These are phyloP conservation scores for Vulpes ferrilata DNA, from an alignment of 2,113 vertebrate species.

Conservation along the genomic window DNA sequence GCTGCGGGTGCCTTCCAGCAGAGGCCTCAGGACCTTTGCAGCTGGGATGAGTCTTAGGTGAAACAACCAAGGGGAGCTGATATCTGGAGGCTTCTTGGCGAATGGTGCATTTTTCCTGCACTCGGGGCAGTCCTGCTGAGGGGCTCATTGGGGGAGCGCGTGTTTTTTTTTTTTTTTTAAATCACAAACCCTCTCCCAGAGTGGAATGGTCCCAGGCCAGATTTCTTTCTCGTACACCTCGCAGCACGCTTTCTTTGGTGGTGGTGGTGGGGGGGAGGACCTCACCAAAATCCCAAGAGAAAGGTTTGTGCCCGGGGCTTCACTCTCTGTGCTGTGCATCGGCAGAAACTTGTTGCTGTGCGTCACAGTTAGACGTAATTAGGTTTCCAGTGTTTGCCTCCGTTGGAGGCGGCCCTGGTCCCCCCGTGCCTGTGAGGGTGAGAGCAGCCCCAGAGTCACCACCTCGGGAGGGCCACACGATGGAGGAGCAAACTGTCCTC, in stretches of 20 bases:
- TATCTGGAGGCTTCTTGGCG: not conserved
- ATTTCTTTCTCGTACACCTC: too few species aligned
- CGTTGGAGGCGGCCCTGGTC: slow-evolving; percentile 18
- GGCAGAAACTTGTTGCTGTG: not conserved
- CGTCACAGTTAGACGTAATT: slow-evolving; percentile 24
- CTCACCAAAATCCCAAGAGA: not conserved
- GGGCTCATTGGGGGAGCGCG: not conserved
- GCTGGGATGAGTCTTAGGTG: not conserved
- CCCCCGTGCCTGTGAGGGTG: slow-evolving; percentile 1
- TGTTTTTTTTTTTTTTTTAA: not conserved
- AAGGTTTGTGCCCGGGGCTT: not conserved
- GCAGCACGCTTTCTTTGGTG: too few species aligned
- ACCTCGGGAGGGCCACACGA: not conserved
- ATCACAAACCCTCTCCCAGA: rapidly evolving
- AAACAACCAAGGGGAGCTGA: not conserved
- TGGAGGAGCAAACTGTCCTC: slow-evolving; percentile 37
- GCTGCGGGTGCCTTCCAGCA: rapidly evolving
- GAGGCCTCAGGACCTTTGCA: not conserved
- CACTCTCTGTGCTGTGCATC: slow-evolving; percentile 2
- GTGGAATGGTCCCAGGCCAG: not conserved
- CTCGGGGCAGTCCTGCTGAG: too few species aligned
- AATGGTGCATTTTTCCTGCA: not conserved
- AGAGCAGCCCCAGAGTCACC: not conserved
- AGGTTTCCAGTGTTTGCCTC: not conserved
- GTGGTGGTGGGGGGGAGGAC: too few species aligned